These are phyloP conservation scores for Alethe diademata DNA, from an alignment of 2,113 vertebrate species.

Conservation along the genomic window DNA sequence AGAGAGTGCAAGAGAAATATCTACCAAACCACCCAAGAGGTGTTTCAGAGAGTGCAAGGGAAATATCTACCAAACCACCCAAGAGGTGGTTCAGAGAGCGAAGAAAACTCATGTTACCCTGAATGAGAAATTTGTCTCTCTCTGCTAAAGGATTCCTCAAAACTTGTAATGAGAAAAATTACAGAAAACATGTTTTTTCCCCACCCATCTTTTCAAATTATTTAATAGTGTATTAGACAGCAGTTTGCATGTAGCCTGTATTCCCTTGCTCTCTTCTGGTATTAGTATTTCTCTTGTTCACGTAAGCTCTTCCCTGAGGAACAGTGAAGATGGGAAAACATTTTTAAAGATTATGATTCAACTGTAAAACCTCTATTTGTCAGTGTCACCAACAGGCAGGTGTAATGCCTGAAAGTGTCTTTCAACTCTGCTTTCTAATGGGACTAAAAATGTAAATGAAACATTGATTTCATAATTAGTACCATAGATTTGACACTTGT, in stretches of 20 bases:
- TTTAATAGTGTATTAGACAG: background rate
- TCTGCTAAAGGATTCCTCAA: background rate
- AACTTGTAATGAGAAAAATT: background rate
- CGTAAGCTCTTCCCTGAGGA: conserved; percentile 24
- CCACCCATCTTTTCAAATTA: background rate
- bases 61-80: too few relatives aligned
- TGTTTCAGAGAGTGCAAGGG: too few relatives aligned
- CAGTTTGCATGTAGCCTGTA: background rate
- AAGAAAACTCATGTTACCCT: background rate
- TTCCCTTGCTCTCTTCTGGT: background rate
- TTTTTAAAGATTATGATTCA: conserved; percentile 46
- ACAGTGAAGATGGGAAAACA: conserved; percentile 41
- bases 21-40: too few relatives aligned
- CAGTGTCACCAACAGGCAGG: conserved; percentile 42
- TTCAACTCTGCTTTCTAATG: conserved; percentile 31
- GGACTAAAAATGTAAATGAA: conserved; percentile 36
- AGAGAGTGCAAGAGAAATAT: too few relatives aligned
- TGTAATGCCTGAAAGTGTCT: conserved; percentile 22
- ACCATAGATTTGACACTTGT: conserved; percentile 22
- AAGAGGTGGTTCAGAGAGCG: background rate
- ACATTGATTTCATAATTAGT: conserved; percentile 55
- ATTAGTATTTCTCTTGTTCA: background rate
- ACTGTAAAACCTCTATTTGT: conserved; percentile 30
- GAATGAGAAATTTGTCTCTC: background rate
- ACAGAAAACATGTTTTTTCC: background rate